Evolutionary conservation across 2,113 vertebrate species (phyloP).

Genomic region (Phalacrocorax pelagicus): DNA sequence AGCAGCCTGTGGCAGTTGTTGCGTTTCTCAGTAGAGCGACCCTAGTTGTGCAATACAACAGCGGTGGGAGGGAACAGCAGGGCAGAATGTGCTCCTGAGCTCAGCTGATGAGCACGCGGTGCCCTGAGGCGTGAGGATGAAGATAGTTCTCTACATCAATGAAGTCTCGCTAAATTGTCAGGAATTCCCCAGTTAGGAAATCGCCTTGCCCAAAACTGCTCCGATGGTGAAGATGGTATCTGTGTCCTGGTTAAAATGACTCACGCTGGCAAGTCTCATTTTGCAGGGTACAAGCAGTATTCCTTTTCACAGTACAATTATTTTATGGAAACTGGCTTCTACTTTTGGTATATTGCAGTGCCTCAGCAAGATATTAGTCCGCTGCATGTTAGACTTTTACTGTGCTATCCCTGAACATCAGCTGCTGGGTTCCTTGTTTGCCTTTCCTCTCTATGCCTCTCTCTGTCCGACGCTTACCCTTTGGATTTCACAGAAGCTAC

Average conservation of each 20-base stretch:
- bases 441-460: neutral
- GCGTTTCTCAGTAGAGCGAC: neutral
- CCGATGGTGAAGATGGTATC: neutral
- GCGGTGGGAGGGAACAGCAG: neutral
- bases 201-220: neutral
- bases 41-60: rapidly evolving
- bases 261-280: neutral
- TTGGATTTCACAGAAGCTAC: neutral
- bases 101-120: neutral
- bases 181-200: slow-evolving; percentile 1
- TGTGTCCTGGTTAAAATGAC: neutral
- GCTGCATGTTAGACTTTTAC: neutral
- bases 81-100: neutral
- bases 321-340: neutral
- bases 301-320: neutral
- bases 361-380: neutral
- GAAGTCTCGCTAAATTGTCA: neutral
- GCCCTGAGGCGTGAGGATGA: neutral
- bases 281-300: neutral
- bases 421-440: neutral
- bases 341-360: neutral
- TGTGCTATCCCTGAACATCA: neutral
- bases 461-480: neutral
- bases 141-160: neutral
- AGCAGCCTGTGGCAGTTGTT: no score